Conservation (phyloP, 2,113 vertebrate genomes). For the Dromas ardeola region DNA sequence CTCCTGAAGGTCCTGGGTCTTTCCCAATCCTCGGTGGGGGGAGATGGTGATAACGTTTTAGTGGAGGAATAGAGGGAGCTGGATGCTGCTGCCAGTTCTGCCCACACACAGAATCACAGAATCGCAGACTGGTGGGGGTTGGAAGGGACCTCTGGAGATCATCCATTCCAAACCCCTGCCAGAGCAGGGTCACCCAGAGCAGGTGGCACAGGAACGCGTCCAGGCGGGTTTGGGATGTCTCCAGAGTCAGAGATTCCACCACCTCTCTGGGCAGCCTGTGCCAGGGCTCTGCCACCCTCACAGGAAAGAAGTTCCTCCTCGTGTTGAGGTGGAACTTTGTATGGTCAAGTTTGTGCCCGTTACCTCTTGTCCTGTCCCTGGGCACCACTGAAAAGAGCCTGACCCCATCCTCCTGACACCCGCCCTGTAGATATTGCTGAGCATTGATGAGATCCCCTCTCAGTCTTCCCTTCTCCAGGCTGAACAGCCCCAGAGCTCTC, state of each 20-base stretch:
- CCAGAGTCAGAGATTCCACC: too few relatives aligned
- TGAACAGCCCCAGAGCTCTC: not conserved
- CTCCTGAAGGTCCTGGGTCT: fast-evolving
- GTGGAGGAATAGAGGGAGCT: not conserved
- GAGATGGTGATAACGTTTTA: not conserved
- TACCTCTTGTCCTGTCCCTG: not conserved
- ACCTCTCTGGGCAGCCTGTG: not conserved
- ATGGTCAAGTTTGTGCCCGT: not conserved
- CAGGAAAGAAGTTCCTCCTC: not conserved
- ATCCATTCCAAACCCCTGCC: not conserved
- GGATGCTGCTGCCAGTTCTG: not conserved
- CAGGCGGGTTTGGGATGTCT: not conserved
- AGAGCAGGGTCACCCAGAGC: not conserved
- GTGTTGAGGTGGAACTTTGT: not conserved
- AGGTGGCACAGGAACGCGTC: not conserved
- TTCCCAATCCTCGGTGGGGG: not conserved
- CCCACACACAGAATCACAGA: not conserved
- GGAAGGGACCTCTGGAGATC: not conserved
- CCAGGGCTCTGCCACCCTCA: not conserved
- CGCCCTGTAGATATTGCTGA: not conserved
- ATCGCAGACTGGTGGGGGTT: not conserved
- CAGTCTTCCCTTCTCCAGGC: not conserved
- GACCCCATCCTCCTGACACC: not conserved
- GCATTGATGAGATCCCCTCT: not conserved
- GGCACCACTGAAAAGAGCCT: not conserved